These are phyloP conservation scores for Notamacropus eugenii DNA, from an alignment of 2,797 vertebrate genomes.

Conservation along the genomic window DNA sequence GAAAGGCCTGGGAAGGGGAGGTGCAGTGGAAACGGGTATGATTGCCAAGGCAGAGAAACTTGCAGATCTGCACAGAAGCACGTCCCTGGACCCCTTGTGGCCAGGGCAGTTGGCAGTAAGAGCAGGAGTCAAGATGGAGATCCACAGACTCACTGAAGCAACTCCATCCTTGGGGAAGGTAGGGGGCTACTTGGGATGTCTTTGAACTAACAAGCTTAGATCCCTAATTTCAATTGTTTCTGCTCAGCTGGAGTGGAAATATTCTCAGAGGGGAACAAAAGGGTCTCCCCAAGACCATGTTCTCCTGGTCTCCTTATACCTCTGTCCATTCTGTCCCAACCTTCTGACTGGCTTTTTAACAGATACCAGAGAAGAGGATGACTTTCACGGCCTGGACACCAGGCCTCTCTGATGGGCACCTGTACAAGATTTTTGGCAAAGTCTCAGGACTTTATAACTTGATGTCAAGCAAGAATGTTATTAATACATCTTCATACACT, in stretches of 20 bases:
- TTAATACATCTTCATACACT: not conserved
- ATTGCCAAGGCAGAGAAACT: not conserved
- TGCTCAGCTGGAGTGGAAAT: not conserved
- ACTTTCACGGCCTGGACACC: not conserved
- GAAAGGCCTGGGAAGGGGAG: not conserved
- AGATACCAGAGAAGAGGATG: not conserved
- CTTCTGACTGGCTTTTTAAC: not conserved
- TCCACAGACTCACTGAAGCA: not conserved
- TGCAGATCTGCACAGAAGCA: not conserved
- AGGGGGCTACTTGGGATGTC: not conserved
- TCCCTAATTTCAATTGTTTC: not conserved
- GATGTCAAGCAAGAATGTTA: not conserved
- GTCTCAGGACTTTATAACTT: not conserved
- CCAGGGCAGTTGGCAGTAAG: not conserved
- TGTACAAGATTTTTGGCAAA: not conserved
- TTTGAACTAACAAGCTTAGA: not conserved
- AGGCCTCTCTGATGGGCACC: not conserved
- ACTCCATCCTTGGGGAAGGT: too few species aligned
- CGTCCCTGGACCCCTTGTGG: not conserved
- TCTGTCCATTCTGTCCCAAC: not conserved
- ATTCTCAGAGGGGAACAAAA: fast-evolving
- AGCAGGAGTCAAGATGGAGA: not conserved
- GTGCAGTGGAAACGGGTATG: not conserved
- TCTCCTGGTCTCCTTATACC: not conserved
- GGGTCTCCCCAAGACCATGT: not conserved